Conservation (phyloP, 2,113 vertebrate species). For the Coregonus clupeaformis region DNA sequence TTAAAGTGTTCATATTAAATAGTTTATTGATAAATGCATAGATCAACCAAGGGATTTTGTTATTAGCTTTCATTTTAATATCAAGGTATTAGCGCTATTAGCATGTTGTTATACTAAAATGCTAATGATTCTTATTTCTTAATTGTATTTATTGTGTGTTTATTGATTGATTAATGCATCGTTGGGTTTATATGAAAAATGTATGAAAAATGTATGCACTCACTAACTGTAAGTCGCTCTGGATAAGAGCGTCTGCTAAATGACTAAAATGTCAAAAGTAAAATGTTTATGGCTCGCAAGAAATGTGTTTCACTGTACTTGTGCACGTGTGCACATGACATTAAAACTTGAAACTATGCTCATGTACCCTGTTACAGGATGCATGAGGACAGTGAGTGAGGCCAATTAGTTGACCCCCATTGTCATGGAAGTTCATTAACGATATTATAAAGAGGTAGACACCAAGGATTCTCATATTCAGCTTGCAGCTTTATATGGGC, state of each 20-base stretch:
- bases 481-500: constrained; percentile 40
- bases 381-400: constrained; percentile 20
- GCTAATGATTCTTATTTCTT: background rate
- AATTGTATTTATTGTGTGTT: no score
- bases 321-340: no score
- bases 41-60: constrained; percentile 23
- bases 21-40: constrained; percentile 63
- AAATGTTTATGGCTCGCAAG: no score
- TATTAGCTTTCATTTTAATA: background rate
- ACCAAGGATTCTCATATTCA: constrained; percentile 51
- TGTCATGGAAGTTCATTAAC: constrained; percentile 15
- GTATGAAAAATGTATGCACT: no score
- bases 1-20: constrained; percentile 60
- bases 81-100: constrained; percentile 35
- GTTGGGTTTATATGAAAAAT: no score
- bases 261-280: no score
- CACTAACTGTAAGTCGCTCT: no score
- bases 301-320: no score
- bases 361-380: constrained; percentile 21
- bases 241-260: no score
- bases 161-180: no score
- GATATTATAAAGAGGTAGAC: background rate
- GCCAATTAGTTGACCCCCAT: constrained; percentile 32
- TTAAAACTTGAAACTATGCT: background rate
- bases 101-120: constrained; percentile 28